Evolutionary conservation across 2,113 vertebrate species (phyloP).

Genomic region (Mastomys coucha): DNA sequence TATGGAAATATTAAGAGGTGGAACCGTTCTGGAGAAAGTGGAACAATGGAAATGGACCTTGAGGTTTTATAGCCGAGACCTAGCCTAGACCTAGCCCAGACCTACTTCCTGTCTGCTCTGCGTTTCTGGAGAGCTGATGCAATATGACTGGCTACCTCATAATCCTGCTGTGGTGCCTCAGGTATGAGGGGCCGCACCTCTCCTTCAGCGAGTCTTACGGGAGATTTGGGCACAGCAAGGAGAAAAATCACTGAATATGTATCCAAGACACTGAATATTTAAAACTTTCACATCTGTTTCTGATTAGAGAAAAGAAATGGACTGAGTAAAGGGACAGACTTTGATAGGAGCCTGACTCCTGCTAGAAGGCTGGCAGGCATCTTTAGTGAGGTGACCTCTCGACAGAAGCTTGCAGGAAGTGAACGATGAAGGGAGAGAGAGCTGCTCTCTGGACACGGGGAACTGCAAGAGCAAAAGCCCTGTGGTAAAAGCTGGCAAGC

Average conservation of each 20-base stretch:
- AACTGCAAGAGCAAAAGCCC: neutral
- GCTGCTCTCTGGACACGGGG: neutral
- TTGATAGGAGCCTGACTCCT: neutral
- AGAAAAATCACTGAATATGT: neutral
- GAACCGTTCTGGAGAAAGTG: neutral
- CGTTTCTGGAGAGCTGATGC: neutral
- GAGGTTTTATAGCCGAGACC: neutral
- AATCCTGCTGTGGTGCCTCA: neutral
- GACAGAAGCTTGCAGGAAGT: neutral
- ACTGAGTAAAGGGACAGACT: neutral
- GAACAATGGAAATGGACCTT: neutral
- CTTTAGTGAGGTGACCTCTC: neutral
- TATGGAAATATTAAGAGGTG: neutral
- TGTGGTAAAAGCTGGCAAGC: neutral
- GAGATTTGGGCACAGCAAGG: neutral
- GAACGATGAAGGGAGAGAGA: neutral
- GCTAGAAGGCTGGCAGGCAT: neutral
- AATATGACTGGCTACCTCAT: neutral
- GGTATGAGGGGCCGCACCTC: neutral
- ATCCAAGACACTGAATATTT: neutral
- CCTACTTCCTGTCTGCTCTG: neutral
- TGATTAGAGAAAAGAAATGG: constrained; percentile 22
- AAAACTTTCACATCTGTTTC: constrained; percentile 15
- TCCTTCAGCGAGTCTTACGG: neutral
- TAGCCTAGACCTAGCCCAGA: too few species aligned